Evolutionary conservation across 2,113 vertebrate genomes (phyloP).

Genomic region (Tyto alba): DNA sequence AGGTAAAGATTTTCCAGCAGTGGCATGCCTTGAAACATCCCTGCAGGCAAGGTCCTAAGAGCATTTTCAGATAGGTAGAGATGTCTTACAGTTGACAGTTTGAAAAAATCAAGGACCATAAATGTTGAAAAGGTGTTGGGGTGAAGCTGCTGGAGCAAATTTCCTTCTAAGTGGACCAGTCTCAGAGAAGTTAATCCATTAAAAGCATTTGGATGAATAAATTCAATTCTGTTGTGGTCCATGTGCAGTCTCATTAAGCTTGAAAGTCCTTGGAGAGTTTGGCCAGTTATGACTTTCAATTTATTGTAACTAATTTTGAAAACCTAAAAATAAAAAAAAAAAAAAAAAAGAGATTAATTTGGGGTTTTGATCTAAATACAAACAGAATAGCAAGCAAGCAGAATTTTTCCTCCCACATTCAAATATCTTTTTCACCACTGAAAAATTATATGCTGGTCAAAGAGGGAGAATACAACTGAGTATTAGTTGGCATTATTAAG

Average conservation of each 20-base stretch:
- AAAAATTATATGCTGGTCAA: neutral
- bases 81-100: slow-evolving; percentile 83
- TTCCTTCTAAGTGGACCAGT: slow-evolving; percentile 89
- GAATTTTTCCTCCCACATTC: neutral
- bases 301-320: slow-evolving; percentile 95
- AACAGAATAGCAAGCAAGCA: neutral
- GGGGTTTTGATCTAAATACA: neutral
- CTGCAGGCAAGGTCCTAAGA: slow-evolving; percentile 70
- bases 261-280: slow-evolving; percentile 79
- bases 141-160: slow-evolving; percentile 84
- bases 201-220: slow-evolving; percentile 86
- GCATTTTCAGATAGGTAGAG: slow-evolving; percentile 87
- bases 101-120: slow-evolving; percentile 75
- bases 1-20: slow-evolving; percentile 86
- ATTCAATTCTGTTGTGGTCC: slow-evolving; percentile 89
- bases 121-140: slow-evolving; percentile 84
- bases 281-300: slow-evolving; percentile 71
- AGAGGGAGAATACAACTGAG: neutral
- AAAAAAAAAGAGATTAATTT: neutral
- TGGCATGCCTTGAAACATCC: slow-evolving; percentile 72
- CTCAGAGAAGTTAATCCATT: slow-evolving; percentile 81
- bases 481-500: neutral
- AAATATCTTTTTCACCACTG: neutral
- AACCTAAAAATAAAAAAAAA: slow-evolving; percentile 67
- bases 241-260: slow-evolving; percentile 80